Base-by-base conservation (phyloP, 2,113 vertebrate genomes). In the Lontra canadensis region DNA sequence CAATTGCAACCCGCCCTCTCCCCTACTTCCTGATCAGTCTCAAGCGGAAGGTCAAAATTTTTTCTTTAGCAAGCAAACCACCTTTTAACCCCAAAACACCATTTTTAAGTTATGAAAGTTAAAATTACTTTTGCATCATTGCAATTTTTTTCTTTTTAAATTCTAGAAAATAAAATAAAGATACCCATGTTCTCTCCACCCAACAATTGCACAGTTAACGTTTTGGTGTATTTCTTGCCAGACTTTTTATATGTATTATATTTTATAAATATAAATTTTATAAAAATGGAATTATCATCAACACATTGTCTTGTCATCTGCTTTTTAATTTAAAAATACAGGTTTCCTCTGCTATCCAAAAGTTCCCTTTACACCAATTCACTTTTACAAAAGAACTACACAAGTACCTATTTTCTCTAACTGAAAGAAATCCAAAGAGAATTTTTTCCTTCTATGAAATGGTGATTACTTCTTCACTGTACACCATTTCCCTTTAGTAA, bases 251-350 rank as follows among this genome's bases (percentile, higher is more conserved):
- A 21, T 92, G 15, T 59, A 39, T 89, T 89, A 73, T 59, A 44
- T 71, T 91, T 91, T 71, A 57, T 52, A 89, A 82, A 52, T 52
- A 52, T 52, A 52, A 4, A 52, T 52, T 14, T 52, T 52, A 52
- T 3, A 87, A 74, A 95, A 95, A 65, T 69, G 4, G 31, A 8
- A 47, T 83, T 67, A 67, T 67, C 47, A 21, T 90, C 29, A 82
- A 25, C 2, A 15, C 15, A n/a, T 59, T 94, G 9, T 39, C 79
- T 83, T 92, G 25, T 81, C 65, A 67, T 8, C 47, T 71, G 6
- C 21, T 61, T 94, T 94, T 97, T 57, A 85, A 93, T 76, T 92
- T 23, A 49, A 90, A 87, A 78, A 78, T 79, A 78, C 2, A 78
- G 74, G 42, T 47, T 78, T 78, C 42, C 15, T 47, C 15, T 4